A percentile compares a stretch with the other conserved stretches of the same genome.
Conservation (phyloP, 2,797 vertebrate species). For the Crossoptilon crossoptilon region DNA sequence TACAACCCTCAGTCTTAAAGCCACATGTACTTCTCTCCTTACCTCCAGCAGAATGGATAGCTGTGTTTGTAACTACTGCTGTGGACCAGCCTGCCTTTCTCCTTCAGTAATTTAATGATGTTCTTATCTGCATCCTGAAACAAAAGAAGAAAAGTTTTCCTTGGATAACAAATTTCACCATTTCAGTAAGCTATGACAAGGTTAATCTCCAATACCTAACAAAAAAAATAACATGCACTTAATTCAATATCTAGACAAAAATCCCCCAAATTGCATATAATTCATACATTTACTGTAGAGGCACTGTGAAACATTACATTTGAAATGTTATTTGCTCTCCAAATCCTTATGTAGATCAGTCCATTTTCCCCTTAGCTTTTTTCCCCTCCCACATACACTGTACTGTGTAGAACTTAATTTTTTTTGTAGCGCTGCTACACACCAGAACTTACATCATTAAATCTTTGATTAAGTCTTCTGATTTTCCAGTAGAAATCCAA, state of each 20-base stretch:
- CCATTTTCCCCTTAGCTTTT: background rate
- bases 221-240: background rate
- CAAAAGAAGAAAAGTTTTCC: conserved; percentile 10
- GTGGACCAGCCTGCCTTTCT: conserved; percentile 89
- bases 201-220: background rate
- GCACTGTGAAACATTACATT: background rate
- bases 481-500: background rate
- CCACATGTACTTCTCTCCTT: conserved; percentile 13
- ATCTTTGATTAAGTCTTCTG: background rate
- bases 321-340: background rate
- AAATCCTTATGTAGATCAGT: background rate
- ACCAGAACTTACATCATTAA: background rate
- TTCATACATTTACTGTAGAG: background rate
- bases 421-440: background rate
- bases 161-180: background rate
- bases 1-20: background rate
- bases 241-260: background rate
- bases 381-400: background rate
- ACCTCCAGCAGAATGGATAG: conserved; percentile 99
- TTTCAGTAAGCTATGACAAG: background rate
- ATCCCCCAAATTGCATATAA: background rate
- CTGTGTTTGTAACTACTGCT: conserved; percentile 88
- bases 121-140: conserved; percentile 95
- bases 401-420: background rate
- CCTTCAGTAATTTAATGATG: conserved; percentile 93